Base-by-base conservation (phyloP, 1,140 invertebrate species). In the Leptonema lineaticorne region DNA sequence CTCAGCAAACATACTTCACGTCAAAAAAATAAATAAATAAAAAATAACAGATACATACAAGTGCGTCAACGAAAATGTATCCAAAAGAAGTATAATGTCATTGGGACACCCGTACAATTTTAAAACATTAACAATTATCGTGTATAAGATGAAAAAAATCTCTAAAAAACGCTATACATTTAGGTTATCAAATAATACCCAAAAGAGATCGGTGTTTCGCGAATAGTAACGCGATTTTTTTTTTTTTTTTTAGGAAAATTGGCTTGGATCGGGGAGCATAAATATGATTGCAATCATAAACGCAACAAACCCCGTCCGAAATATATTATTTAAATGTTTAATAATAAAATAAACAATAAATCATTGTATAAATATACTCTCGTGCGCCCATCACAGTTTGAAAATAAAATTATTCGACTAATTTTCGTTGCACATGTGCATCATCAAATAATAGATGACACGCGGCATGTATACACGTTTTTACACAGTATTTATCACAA, bases 141-240 rank as follows among this genome's bases (percentile, higher is more conserved):
- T 22, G 20, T 22, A 22, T 22, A 53, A 53, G 20, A 57, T 28
- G 8, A 28, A 30, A 2, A 62, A 45, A 64, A 64, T 37, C 26
- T 64, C 62, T 64, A 64, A 64, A 29, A 16, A 41, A 29, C 57
- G 30, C 57, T 59, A 33, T 33, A 59, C 57, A 59, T 33, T 59
- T 20, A 59, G 7, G 33, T 46, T 53, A 64, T 33, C 45, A 41
- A 16, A 22, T 41, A 50, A 64, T 63, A 45, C 33, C 33, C 24
- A 63, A 63, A 45, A 50, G 62, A 64, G 62, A 64, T 64, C 62
- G 62, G n/a, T 53, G 50, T 24, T 20, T 53, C 50, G 22, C 50
- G 50, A 24, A 11, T 41, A 26, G 7, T 26, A 53, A 18, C 50
- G 50, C 50, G 50, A 53, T 53, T 53, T 11, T 11, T n/a, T n/a